Evolutionary conservation across 2,888 invertebrate species (phyloP).

Genomic region (Charanyca ferruginea): DNA sequence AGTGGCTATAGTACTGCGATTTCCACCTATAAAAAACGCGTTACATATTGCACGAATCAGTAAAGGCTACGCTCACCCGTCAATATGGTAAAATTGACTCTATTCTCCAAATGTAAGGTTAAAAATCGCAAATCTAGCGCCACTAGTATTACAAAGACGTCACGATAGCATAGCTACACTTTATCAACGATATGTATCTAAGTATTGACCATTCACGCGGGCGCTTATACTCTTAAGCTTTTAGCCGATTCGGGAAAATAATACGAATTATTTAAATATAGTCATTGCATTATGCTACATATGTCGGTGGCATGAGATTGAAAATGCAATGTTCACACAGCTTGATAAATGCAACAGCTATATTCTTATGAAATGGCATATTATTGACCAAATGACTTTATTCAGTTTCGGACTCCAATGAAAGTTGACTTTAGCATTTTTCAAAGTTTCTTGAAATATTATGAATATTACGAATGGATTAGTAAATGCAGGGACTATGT

Average conservation of each 20-base stretch:
- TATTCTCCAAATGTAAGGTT: constrained; percentile 10
- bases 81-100: constrained; percentile 26
- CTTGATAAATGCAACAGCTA: constrained; percentile 32
- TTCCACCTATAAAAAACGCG: constrained; percentile 12
- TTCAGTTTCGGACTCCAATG: constrained; percentile 37
- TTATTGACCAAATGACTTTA: constrained; percentile 28
- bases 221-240: constrained; percentile 61
- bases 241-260: constrained; percentile 49
- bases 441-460: constrained; percentile 18
- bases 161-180: constrained; percentile 69
- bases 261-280: constrained; percentile 38
- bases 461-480: constrained; percentile 42
- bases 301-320: constrained; percentile 6
- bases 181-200: constrained; percentile 80
- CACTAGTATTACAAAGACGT: constrained; percentile 46
- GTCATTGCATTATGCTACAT: constrained; percentile 30
- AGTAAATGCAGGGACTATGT: constrained; percentile 60
- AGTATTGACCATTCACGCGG: constrained; percentile 72
- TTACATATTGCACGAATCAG: constrained; percentile 6
- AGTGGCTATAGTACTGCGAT: constrained; percentile 54
- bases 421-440: constrained; percentile 40
- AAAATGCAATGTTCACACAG: constrained; percentile 32
- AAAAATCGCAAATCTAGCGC: constrained; percentile 48
- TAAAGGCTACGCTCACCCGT: neutral
- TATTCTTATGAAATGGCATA: constrained; percentile 31